Base-by-base conservation (phyloP, 2,888 invertebrate genomes). In the Andrena dorsata region DNA sequence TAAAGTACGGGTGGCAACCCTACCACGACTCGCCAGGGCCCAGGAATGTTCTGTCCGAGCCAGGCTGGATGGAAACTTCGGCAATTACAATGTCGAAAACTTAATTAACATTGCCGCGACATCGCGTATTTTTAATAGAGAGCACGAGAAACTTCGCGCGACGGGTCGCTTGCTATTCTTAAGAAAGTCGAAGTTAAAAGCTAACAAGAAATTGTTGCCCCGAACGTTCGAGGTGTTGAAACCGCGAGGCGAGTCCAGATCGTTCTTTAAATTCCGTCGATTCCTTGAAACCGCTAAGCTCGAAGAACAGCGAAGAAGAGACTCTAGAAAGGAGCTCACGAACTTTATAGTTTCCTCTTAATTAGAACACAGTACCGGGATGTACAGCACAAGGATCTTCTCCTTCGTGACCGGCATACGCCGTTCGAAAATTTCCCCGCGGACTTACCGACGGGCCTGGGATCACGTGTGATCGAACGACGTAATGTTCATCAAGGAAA, bases 291-390 rank as follows among this genome's bases (percentile, higher is more conserved):
- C 16, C 58, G n/a, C 2, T 26, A 32, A 61, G 35, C 58, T 58
- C 32, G 61, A 58, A 30, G 13, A 5, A 28, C 8, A 58, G 8
- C 32, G 32, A 28, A 30, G 47, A 63, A 41, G 2, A 13, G 32
- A 61, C 28, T 41, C 49, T 60, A 1, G 75, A 20, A 51, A 53
- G 51, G n/a, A 35, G 61, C 23, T 28, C 41, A 28, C 20, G 28
- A 80, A 85, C 80, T 87, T 87, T 76, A 80, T 80, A 86, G 85
- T 85, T 79, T 80, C 82, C 84, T 83, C 78, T 86, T 88, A 88
- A 88, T 88, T 88, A 88, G 85, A 78, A 82, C 83, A 63, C 81
- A 65, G 77, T 80, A 65, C 56, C 60, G 32, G 66, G 68, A 58
- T 80, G 51, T 69, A 71, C 68, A 61, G 76, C 63, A 58, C 74